These are phyloP conservation scores for Dromas ardeola DNA, from an alignment of 2,113 vertebrate species.

Conservation along the genomic window DNA sequence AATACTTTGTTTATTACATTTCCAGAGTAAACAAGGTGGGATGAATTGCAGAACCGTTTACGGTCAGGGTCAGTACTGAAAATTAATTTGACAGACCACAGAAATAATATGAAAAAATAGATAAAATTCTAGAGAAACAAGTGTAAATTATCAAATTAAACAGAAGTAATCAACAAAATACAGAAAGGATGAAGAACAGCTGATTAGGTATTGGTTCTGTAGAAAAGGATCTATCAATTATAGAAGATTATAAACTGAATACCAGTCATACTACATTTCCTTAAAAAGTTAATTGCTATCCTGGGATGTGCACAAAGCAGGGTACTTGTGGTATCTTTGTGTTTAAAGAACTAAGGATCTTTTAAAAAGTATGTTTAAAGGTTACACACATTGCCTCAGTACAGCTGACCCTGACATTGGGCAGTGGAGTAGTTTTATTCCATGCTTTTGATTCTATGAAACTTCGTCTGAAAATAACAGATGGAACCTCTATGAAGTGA, in stretches of 20 bases:
- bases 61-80: not conserved
- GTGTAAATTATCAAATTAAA: not conserved
- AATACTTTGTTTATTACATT: not conserved
- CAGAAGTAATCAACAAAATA: not conserved
- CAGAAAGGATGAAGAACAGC: not conserved
- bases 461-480: not conserved
- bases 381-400: not conserved
- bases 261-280: not conserved
- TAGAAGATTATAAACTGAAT: not conserved
- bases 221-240: not conserved
- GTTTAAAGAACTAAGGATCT: not conserved
- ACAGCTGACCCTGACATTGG: not conserved
- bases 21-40: not conserved
- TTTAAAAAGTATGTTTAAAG: not conserved
- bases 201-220: not conserved
- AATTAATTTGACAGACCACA: not conserved
- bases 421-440: not conserved
- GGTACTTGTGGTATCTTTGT: not conserved
- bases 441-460: not conserved
- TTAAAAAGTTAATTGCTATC: not conserved
- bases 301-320: not conserved
- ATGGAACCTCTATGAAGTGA: not conserved
- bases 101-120: not conserved
- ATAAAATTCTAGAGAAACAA: not conserved
- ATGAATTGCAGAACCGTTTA: not conserved